phyloP scores from a whole-genome alignment of 2,797 vertebrate species.

The Threskiornis aethiopicus region DNA sequence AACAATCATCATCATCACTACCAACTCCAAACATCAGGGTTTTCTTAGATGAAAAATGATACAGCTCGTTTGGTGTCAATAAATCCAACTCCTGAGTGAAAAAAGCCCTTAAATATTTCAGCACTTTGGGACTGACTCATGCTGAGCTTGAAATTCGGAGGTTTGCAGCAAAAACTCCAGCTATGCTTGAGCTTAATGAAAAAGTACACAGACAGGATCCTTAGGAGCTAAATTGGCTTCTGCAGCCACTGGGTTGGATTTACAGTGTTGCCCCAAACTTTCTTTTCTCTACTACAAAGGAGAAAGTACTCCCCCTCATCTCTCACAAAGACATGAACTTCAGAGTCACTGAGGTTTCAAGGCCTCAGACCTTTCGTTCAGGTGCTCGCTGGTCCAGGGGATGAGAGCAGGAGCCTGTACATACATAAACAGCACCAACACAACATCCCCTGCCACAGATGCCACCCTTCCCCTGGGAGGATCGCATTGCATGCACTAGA shows the following conservation, averaged over 20 bases:
- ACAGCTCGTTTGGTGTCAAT: neutral
- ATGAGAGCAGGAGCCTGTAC: neutral
- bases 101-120: conserved; percentile 68
- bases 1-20: conserved; percentile 7
- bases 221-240: conserved; percentile 14
- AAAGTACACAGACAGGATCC: conserved; percentile 26
- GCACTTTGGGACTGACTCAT: conserved; percentile 30
- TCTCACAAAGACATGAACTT: neutral
- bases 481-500: neutral
- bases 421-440: neutral
- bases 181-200: conserved; percentile 52
- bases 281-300: neutral
- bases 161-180: conserved; percentile 39
- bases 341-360: neutral
- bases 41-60: conserved; percentile 44
- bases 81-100: conserved; percentile 25
- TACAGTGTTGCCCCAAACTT: neutral
- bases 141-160: conserved; percentile 51
- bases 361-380: neutral
- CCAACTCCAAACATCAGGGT: neutral
- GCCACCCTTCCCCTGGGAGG: neutral
- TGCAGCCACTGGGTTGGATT: neutral
- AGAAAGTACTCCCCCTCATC: neutral
- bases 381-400: neutral
- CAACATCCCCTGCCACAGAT: neutral